phyloP scores from a whole-genome alignment of 2,113 vertebrate species.

The Rhea pennata region DNA sequence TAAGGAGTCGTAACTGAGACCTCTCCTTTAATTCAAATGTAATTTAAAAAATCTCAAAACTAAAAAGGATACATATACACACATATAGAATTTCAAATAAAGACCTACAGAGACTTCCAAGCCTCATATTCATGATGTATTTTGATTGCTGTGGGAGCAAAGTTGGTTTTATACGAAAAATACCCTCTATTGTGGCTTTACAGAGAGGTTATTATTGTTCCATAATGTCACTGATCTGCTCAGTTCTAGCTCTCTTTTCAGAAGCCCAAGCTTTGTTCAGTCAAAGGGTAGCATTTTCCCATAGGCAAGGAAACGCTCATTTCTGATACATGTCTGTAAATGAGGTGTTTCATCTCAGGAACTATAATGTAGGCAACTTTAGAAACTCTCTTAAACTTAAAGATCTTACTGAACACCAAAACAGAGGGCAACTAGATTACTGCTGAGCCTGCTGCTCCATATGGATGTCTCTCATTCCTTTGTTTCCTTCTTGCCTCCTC shows the following conservation, averaged over 20 bases:
- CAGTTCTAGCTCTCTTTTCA: neutral
- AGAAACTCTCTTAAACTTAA: neutral
- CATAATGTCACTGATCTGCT: neutral
- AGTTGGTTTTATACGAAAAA: neutral
- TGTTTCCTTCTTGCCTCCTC: neutral
- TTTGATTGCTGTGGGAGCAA: neutral
- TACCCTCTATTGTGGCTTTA: neutral
- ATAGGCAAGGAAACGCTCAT: neutral
- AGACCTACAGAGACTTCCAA: neutral
- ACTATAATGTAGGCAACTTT: conserved; percentile 10
- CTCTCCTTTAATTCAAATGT: neutral
- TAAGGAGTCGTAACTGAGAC: neutral
- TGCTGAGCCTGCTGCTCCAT: neutral
- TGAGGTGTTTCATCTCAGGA: conserved; percentile 18
- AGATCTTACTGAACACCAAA: conserved; percentile 1
- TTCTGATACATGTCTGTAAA: neutral
- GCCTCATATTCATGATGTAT: neutral
- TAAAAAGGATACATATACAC: neutral
- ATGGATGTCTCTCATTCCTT: neutral
- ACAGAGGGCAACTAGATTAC: neutral
- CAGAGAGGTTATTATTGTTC: neutral
- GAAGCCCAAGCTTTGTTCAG: conserved; percentile 16
- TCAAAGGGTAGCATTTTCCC: neutral
- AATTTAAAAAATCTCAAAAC: neutral
- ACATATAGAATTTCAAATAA: neutral